Percentiles rank a stretch among this genome's conserved stretches.
Conservation (phyloP, 2,113 vertebrate genomes). For the Galemys pyrenaicus region DNA sequence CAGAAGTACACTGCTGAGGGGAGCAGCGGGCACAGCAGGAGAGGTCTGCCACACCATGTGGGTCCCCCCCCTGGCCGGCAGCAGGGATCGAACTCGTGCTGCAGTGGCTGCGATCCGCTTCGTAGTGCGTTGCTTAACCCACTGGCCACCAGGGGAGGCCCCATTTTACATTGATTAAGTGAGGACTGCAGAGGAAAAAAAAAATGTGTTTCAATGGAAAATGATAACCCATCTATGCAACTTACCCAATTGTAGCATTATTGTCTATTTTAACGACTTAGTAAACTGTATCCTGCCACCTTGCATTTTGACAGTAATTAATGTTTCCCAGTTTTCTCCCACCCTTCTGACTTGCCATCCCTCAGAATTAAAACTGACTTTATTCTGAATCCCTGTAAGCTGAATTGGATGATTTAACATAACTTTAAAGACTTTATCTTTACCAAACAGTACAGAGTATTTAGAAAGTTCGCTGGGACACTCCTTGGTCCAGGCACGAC, state of each 20-base stretch:
- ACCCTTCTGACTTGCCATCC: neutral
- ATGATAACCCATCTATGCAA: neutral
- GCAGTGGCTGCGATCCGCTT: no score
- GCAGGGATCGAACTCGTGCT: no score
- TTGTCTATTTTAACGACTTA: neutral
- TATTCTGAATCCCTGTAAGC: neutral
- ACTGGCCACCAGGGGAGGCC: no score
- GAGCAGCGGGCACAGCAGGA: no score
- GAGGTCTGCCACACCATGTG: no score
- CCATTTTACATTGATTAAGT: slow-evolving; percentile 1
- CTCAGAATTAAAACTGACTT: neutral
- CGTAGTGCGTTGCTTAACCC: no score
- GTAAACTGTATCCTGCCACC: neutral
- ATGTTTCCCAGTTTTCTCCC: neutral
- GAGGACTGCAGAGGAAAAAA: no score
- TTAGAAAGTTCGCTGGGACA: neutral
- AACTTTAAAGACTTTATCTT: neutral
- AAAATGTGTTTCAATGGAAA: neutral
- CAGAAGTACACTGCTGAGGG: no score
- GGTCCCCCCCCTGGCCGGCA: no score
- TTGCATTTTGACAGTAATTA: slow-evolving; percentile 6
- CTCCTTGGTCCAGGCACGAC: neutral
- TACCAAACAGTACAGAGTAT: neutral
- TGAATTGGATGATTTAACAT: neutral
- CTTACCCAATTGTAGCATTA: neutral